Evolutionary conservation across 2,888 invertebrate species (phyloP), one percentile per base, ranked within the genome.

Genomic region (Coremacera marginata): DNA sequence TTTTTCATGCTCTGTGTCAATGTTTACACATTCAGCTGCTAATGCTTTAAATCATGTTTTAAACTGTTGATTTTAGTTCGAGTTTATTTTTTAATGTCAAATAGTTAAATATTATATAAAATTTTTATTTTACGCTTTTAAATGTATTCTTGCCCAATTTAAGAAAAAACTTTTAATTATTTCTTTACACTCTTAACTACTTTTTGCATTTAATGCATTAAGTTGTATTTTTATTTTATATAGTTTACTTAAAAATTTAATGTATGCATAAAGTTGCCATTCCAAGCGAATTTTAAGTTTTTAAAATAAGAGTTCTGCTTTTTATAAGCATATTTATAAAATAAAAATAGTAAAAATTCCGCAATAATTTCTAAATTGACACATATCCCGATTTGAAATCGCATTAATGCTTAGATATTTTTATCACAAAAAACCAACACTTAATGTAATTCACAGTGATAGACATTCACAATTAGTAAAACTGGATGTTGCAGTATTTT

Each of bases 381-480:
- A 74, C 77, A 77, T 77, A 77, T 77, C 77, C 67, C 63, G 70
- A 74, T 70, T 74, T 25, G 22, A 70, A 74, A 77, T 77, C 77
- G 44, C 22, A 63, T 37, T 60, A 37, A 14, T 57, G 37, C 44
- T 34, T 37, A 44, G 60, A 52, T 7, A 27, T n/a, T 16, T 25
- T n/a, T 4, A 31, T 31, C 5, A 31, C 3, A 34, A 65, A 67
- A 37, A 11, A 22, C 22, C 3, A 67, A 37, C 16, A 67, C 11
- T 67, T 19, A 67, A 31, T 34, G 63, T 11, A 27, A 62, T 62
- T 27, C 25, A 27, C 22, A 60, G 14, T 60, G 11, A 44, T 11
- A 11, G 11, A 14, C 44, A 44, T 44, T 44, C 44, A 44, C 44
- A 11, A 11, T 60, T 14, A 25, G n/a, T 27, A 27, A 27, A 25